A percentile compares a stretch with the other conserved stretches of the same genome.
Conservation (phyloP, 1,140 invertebrate species). For the Drosophila mojavensis region DNA sequence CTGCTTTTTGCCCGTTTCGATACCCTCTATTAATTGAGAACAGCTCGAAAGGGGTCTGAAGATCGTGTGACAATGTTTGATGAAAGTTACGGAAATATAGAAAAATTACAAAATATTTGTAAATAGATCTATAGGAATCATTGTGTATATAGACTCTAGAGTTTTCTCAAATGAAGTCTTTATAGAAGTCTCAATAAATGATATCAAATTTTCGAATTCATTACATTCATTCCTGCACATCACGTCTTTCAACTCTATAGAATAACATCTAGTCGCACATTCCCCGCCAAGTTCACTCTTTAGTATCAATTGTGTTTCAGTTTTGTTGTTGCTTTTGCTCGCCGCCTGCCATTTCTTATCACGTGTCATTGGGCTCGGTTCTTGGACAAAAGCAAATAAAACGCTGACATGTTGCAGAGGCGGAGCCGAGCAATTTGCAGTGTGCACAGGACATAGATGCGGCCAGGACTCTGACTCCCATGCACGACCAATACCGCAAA, state of each 20-base stretch:
- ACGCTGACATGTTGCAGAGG: slow-evolving; percentile 73
- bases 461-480: slow-evolving; percentile 26
- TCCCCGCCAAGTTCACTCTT: background rate
- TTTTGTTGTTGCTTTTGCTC: slow-evolving; percentile 13
- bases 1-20: slow-evolving; percentile 26
- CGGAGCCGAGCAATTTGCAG: slow-evolving; percentile 69
- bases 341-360: slow-evolving; percentile 69
- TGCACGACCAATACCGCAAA: slow-evolving; percentile 60
- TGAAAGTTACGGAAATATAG: too few relatives aligned
- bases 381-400: slow-evolving; percentile 55
- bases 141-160: too few relatives aligned
- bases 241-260: background rate
- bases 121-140: too few relatives aligned
- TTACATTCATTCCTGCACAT: too few relatives aligned
- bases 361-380: slow-evolving; percentile 68
- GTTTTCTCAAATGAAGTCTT: too few relatives aligned
- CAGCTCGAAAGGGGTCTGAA: too few relatives aligned
- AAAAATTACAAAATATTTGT: too few relatives aligned
- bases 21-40: slow-evolving; percentile 31
- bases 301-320: background rate
- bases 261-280: background rate
- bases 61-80: too few relatives aligned
- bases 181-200: too few relatives aligned
- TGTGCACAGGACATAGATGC: slow-evolving; percentile 30
- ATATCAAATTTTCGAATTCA: too few relatives aligned